Base-by-base conservation (phyloP, 2,888 invertebrate species). In the Esperia sulphurella region DNA sequence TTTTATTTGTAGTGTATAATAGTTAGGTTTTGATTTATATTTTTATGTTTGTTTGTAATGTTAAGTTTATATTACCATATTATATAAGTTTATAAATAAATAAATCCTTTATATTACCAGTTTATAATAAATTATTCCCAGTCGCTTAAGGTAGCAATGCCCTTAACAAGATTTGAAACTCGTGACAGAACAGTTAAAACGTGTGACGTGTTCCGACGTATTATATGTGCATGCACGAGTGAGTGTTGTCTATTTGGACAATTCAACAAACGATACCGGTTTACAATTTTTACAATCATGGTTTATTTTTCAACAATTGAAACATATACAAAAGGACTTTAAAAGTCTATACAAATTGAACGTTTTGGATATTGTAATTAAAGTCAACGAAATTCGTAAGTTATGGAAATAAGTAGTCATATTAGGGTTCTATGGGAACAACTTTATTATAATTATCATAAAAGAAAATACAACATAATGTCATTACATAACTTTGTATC, bases 151-250 rank as follows among this genome's bases (percentile, higher is more conserved):
- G n/a, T n/a, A n/a, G n/a, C n/a, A n/a, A n/a, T 38, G 10, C 51
- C 42, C 42, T 43, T 44, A 48, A 47, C 43, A 12, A n/a, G 10
- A 54, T 63, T 63, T 60, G 42, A 51, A 68, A 65, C 55, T 71
- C 75, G 73, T 72, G 74, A 71, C 62, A 53, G 63, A 67, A 68
- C 71, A 67, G 66, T 72, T 78, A 71, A 73, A 13, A 7, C 72
- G 72, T 71, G 75, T 76, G 73, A 78, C 71, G 66, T 71, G 73
- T 65, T 55, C 54, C 54, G 59, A 59, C 56, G 52, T 58, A 57
- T 57, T 60, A 56, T 54, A 54, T 57, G 54, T 56, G 56, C 45
- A n/a, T n/a, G 63, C 66, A 68, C 71, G n/a, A 67, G 66, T 72
- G 8, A 8, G 56, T 45, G 60, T 57, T 61, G 35, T 75, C 70